Conservation (phyloP, 2,888 invertebrate species). For the Drosophila nr. fundita region DNA sequence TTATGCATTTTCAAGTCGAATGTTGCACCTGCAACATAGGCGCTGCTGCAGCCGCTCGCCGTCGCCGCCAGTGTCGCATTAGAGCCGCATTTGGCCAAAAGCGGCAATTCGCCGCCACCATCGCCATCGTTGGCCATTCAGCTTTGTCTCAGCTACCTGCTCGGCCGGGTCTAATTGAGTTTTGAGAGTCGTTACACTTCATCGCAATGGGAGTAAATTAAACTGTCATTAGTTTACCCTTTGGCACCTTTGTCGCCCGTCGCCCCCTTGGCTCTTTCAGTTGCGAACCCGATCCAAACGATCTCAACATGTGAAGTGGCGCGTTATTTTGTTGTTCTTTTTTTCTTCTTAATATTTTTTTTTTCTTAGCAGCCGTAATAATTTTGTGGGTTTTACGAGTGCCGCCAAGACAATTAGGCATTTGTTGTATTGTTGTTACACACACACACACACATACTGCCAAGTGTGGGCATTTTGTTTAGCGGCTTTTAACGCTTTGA, state of each 20-base stretch:
- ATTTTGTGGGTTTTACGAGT: constrained; percentile 78
- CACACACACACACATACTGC: constrained; percentile 39
- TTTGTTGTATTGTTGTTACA: constrained; percentile 64
- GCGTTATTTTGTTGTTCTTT: constrained; percentile 56
- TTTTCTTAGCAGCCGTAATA: constrained; percentile 67
- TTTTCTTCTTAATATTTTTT: constrained; percentile 28
- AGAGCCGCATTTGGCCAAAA: constrained; percentile 69
- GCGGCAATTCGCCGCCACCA: constrained; percentile 33
- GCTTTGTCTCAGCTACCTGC: constrained; percentile 41
- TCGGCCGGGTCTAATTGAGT: constrained; percentile 67
- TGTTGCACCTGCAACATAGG: constrained; percentile 64
- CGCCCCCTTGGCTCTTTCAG: constrained; percentile 20
- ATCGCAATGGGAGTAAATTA: constrained; percentile 83
- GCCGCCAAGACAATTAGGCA: constrained; percentile 81
- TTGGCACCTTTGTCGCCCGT: constrained; percentile 71
- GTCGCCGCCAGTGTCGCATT: constrained; percentile 38
- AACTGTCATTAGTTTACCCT: constrained; percentile 84
- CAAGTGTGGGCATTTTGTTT: constrained; percentile 78
- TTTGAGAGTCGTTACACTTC: constrained; percentile 77
- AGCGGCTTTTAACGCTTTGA: constrained; percentile 75
- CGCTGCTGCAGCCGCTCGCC: neutral
- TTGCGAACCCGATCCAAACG: constrained; percentile 55
- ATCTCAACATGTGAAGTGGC: constrained; percentile 73
- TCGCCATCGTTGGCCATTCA: constrained; percentile 17
- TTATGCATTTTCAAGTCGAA: constrained; percentile 66